phyloP scores from a whole-genome alignment of 2,113 vertebrate species.

The Clarias macrocephalus region DNA sequence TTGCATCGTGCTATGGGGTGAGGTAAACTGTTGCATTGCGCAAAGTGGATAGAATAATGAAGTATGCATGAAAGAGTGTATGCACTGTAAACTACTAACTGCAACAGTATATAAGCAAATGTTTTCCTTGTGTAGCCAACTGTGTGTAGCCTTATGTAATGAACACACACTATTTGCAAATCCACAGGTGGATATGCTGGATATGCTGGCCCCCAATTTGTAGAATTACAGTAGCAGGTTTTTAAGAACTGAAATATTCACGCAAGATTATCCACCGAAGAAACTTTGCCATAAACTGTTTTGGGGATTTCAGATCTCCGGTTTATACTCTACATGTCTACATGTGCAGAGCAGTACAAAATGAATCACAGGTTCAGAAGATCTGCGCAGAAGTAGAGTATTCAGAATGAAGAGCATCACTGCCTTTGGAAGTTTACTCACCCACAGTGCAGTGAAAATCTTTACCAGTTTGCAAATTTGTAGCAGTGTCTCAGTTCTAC shows the following conservation, averaged over 20 bases:
- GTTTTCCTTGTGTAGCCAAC: neutral
- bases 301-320: neutral
- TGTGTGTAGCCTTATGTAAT: neutral
- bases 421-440: slow-evolving; percentile 8
- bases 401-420: neutral
- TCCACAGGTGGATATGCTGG: neutral
- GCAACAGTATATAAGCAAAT: neutral
- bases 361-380: neutral
- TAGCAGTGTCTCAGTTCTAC: neutral
- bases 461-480: slow-evolving; percentile 18
- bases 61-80: no score
- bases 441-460: slow-evolving; percentile 5
- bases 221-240: neutral
- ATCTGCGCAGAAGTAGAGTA: neutral
- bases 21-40: no score
- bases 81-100: no score
- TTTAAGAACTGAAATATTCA: neutral
- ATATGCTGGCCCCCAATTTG: neutral
- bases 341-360: neutral
- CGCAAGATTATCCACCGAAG: neutral
- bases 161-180: neutral
- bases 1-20: no score
- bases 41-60: no score
- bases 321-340: neutral
- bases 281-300: neutral